Base-by-base conservation (phyloP, 2,797 vertebrate genomes). In the Tragelaphus eurycerus region DNA sequence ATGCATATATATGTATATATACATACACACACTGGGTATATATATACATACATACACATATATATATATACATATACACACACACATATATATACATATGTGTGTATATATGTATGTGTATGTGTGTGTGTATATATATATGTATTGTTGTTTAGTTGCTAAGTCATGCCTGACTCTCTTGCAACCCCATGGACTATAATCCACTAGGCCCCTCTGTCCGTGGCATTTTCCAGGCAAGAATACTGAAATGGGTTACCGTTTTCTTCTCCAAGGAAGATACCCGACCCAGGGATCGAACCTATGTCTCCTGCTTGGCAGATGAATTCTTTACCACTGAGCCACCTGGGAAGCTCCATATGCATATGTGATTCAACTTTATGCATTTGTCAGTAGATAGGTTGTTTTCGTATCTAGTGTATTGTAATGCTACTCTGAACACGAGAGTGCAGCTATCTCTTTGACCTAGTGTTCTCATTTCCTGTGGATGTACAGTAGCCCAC, bases 21-120 rank as follows among this genome's bases (percentile, higher is more conserved):
- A n/a, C 3, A n/a, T 16, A 31, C 7, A 27, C 29, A n/a, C 62
- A 64, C 62, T 62, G 59, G 6, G 27, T 60, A 7, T n/a, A 8
- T 31, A n/a, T 8, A 64, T 0, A 60, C 4, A 59, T 4, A 31
- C 13, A 29, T 21, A 16, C 6, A 16, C 8, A 4, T 62, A 14
- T 4, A 14, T 15, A 4, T 57, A 3, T 50, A 50, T 50, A 50
- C 2, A 3, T 13, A 50, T 8, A 23, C 21, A 9, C 31, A 19
- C 19, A 1, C 34, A 21, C 34, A 2, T 21, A 21, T 9, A 46
- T 1, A 10, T 10, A 46, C 10, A 46, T n/a, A 4, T 62, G 0
- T 31, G 3, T n/a, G 6, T 60, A 1, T 55, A 1, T 50, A 3
- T 14, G 4, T 52, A 0, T 55, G 8, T 48, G 3, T 48, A 3